These are phyloP conservation scores for Druon quercuslanigerum DNA, from an alignment of 1,140 invertebrate genomes.

Conservation along the genomic window DNA sequence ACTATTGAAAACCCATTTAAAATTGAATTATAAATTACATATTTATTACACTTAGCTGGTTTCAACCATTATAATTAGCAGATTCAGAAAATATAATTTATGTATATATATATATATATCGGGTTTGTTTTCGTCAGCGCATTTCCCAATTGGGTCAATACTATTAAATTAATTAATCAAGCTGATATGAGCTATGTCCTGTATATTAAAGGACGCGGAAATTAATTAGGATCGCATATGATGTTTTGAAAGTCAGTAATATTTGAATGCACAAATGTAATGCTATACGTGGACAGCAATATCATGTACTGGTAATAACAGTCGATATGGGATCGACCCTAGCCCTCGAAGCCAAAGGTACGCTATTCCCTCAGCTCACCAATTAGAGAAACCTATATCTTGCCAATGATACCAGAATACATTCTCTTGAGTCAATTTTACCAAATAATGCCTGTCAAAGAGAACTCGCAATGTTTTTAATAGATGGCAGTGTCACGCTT, in stretches of 20 bases:
- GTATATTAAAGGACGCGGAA: conserved; percentile 28
- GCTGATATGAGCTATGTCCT: conserved; percentile 12
- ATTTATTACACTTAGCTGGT: not conserved
- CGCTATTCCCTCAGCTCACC: not conserved
- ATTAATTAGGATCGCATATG: conserved; percentile 7
- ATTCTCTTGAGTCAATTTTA: not conserved
- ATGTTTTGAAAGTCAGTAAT: conserved; percentile 7
- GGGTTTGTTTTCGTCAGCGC: conserved; percentile 1
- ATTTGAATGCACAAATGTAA: conserved; percentile 5
- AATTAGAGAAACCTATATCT: not conserved
- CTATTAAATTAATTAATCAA: conserved; percentile 27
- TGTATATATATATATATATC: conserved; percentile 17
- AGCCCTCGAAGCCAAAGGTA: not conserved
- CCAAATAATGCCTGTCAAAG: not conserved
- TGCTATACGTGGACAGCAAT: not conserved
- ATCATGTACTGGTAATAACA: conserved; percentile 2
- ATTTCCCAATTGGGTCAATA: conserved; percentile 10
- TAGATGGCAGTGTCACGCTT: no score
- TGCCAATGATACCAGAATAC: not conserved
- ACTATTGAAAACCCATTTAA: no score
- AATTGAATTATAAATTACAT: no score
- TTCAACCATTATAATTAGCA: conserved; percentile 2
- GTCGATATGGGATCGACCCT: not conserved
- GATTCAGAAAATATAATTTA: not conserved
- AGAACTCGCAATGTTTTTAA: not conserved